Evolutionary conservation across 2,797 vertebrate species (phyloP).

Genomic region (Sebastes itinus): DNA sequence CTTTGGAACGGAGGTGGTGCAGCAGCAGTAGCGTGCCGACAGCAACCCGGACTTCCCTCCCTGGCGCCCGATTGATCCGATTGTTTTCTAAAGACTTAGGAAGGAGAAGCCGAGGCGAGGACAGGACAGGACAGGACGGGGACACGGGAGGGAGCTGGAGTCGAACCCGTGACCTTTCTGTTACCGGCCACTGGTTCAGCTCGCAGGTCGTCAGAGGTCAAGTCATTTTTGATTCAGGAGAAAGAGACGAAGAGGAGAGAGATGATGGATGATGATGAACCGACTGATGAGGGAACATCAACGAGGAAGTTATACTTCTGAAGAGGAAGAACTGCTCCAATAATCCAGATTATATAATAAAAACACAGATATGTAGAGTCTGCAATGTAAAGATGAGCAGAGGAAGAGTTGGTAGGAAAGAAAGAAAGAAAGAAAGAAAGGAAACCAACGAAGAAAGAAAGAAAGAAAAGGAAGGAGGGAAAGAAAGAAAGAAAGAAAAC

Average conservation of each 20-base stretch:
- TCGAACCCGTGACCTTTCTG: not conserved
- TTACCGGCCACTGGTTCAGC: not conserved
- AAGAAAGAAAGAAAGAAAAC: not conserved
- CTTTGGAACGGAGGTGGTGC: slow-evolving; percentile 11
- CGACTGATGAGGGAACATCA: not conserved
- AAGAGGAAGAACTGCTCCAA: not conserved
- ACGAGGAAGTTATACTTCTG: not conserved
- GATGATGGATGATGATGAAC: not conserved
- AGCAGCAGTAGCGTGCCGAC: not conserved
- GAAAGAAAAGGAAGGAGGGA: no score
- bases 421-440: no score
- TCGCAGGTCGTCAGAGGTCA: not conserved
- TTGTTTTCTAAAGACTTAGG: not conserved
- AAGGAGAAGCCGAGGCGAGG: not conserved
- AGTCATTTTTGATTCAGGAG: not conserved
- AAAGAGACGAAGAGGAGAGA: not conserved
- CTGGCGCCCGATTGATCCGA: not conserved
- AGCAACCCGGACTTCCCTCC: not conserved
- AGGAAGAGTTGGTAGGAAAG: not conserved
- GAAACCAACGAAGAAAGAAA: no score
- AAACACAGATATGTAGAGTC: not conserved
- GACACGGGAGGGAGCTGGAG: not conserved
- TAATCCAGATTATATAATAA: not conserved
- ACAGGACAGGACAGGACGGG: not conserved
- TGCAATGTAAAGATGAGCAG: not conserved